phyloP scores from a whole-genome alignment of 2,888 invertebrate genomes.

The Meteorus cinctellus region DNA sequence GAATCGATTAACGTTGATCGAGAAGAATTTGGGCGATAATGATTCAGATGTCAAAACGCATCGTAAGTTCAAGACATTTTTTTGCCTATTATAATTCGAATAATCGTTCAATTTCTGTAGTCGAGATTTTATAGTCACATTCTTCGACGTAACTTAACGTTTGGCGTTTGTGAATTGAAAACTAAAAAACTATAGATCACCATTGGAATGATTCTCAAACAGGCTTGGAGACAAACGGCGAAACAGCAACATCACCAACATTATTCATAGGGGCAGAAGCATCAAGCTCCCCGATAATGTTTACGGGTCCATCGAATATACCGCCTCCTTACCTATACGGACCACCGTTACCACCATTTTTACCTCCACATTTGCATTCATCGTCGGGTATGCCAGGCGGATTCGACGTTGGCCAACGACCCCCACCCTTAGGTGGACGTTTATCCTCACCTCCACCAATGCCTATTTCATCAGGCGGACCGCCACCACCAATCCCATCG shows the following conservation, averaged over 20 bases:
- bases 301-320: constrained; percentile 73
- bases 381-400: constrained; percentile 64
- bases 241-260: constrained; percentile 72
- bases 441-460: constrained; percentile 77
- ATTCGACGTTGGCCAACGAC: constrained; percentile 72
- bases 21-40: constrained; percentile 73
- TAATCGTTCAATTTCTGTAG: not conserved
- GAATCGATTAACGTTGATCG: constrained; percentile 77
- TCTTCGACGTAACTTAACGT: not conserved
- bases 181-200: not conserved
- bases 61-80: constrained; percentile 71
- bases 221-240: constrained; percentile 75
- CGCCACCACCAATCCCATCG: constrained; percentile 61
- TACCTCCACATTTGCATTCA: constrained; percentile 75
- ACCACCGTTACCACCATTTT: constrained; percentile 77
- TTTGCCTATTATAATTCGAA: not conserved
- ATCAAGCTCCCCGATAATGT: constrained; percentile 73
- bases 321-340: constrained; percentile 71
- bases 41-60: constrained; percentile 75
- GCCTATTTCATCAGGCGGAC: constrained; percentile 67
- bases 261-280: constrained; percentile 71
- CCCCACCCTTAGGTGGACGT: constrained; percentile 71
- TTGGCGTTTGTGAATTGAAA: not conserved
- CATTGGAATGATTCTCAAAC: constrained; percentile 59
- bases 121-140: not conserved